phyloP scores from a whole-genome alignment of 2,113 vertebrate genomes.

The Patagioenas fasciata region DNA sequence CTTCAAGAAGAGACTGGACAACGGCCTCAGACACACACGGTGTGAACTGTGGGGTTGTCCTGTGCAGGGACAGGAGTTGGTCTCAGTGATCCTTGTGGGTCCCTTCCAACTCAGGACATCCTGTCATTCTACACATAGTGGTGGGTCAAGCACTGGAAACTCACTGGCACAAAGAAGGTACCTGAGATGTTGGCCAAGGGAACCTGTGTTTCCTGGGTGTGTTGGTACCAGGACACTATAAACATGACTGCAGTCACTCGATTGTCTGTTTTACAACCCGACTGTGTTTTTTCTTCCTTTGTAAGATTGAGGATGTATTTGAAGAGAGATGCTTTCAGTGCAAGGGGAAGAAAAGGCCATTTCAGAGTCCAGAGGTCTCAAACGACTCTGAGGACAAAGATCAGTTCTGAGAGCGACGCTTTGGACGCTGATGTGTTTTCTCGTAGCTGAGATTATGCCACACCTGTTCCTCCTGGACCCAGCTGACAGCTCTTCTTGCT shows the following conservation, averaged over 20 bases:
- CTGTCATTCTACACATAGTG: too few relatives aligned
- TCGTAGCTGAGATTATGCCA: not conserved
- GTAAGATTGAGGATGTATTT: not conserved
- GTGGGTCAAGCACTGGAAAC: not conserved
- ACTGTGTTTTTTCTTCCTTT: not conserved
- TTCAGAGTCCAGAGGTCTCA: not conserved
- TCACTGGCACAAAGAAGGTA: not conserved
- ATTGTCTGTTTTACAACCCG: not conserved
- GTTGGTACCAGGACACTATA: not conserved
- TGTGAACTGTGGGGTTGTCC: too few relatives aligned
- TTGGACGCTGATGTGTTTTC: not conserved
- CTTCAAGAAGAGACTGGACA: too few relatives aligned
- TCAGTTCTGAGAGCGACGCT: fast-evolving
- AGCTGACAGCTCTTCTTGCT: not conserved
- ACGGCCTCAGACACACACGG: too few relatives aligned
- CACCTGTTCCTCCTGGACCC: not conserved
- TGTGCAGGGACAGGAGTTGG: too few relatives aligned
- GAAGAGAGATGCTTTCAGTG: not conserved
- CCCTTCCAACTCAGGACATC: too few relatives aligned
- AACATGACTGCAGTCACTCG: not conserved
- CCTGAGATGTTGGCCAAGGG: not conserved
- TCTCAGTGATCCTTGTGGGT: too few relatives aligned
- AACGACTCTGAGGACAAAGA: too few relatives aligned
- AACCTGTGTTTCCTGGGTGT: not conserved
- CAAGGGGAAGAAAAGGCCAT: not conserved